These are phyloP conservation scores for Callochromis pleurospilus DNA, from an alignment of 2,113 vertebrate genomes.

Conservation along the genomic window DNA sequence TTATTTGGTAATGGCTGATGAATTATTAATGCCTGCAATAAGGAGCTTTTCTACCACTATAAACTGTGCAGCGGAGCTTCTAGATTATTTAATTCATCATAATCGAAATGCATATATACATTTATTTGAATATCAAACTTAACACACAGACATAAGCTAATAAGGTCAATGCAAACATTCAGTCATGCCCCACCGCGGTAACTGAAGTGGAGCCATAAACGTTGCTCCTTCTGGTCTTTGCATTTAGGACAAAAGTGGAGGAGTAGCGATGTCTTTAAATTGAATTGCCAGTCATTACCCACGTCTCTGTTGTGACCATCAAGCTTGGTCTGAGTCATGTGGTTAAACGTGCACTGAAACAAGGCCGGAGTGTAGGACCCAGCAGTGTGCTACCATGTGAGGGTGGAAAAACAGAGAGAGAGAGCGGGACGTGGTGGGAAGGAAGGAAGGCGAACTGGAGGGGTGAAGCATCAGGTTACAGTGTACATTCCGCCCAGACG, in stretches of 20 bases:
- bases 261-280: not conserved
- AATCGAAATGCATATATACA: not conserved
- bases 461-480: constrained; percentile 67
- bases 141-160: not conserved
- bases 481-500: constrained; percentile 61
- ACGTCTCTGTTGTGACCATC: not conserved
- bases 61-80: not conserved
- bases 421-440: constrained; percentile 36
- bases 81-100: not conserved
- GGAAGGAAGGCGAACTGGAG: constrained; percentile 44
- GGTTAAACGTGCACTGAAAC: constrained; percentile 11
- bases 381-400: constrained; percentile 4
- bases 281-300: not conserved
- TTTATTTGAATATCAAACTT: not conserved
- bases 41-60: not conserved
- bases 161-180: not conserved
- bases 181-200: not conserved
- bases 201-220: not conserved
- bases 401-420: constrained; percentile 46
- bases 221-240: not conserved
- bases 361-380: constrained; percentile 53
- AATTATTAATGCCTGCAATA: not conserved
- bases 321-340: constrained; percentile 17
- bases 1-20: not conserved
- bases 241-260: not conserved